Conservation (phyloP, 2,797 vertebrate genomes). For the Rhincodon typus region DNA sequence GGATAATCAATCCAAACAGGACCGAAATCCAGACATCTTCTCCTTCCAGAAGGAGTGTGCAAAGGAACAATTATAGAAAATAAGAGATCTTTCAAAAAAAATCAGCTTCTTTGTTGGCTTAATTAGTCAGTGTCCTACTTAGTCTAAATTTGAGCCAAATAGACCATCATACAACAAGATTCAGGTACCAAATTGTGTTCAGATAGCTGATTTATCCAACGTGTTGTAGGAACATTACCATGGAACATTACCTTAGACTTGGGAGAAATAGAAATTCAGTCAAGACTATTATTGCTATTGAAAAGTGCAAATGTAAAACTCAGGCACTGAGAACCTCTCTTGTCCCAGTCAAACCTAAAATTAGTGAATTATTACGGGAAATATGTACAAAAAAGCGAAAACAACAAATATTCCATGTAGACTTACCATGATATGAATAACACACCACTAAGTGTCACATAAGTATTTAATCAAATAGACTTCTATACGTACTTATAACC, state of each 20-base stretch:
- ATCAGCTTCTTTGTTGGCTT: not conserved
- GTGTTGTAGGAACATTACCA: not conserved
- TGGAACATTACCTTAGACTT: not conserved
- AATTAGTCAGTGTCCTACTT: not conserved
- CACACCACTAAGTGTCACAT: not conserved
- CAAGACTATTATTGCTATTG: not conserved
- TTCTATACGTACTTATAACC: not conserved
- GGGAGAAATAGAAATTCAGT: not conserved
- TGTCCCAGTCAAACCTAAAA: not conserved
- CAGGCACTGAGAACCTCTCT: not conserved
- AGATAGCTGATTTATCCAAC: not conserved
- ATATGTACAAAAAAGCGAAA: not conserved
- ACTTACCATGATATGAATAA: not conserved
- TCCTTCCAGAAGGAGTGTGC: not conserved
- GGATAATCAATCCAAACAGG: not conserved
- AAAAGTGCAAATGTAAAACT: not conserved
- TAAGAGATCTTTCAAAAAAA: not conserved
- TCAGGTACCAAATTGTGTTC: not conserved
- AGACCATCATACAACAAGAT: not conserved
- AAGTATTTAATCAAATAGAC: not conserved
- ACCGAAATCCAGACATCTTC: not conserved
- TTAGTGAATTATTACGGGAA: not conserved
- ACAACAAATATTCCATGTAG: not conserved
- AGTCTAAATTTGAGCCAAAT: not conserved
- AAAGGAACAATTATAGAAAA: not conserved